Base-by-base conservation (phyloP, 2,113 vertebrate species). In the Aptenodytes forsteri region DNA sequence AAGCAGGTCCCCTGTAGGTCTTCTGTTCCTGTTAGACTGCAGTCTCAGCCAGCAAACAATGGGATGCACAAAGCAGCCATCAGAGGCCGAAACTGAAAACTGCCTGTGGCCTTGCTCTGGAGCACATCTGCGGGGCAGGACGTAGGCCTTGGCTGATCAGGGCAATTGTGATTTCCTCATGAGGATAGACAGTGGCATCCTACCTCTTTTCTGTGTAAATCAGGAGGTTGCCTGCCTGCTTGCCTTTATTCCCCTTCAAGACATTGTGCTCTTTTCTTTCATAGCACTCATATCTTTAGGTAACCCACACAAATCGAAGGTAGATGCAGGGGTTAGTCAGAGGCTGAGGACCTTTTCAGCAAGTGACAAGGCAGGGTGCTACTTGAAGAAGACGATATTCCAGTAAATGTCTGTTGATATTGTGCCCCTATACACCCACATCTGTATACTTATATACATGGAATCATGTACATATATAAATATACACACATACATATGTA, bases 41-140 rank as follows among this genome's bases (percentile, higher is more conserved):
- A 55, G 13, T 15, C 52, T 77, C 30, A 88, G 25, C 7, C 62
- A 54, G 59, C 34, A 44, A 77, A 21, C 8, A 13, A 23, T 7
- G 13, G 19, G 34, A 25, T 49, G 30, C 20, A 29, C 29, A 67
- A 64, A 87, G 50, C 36, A 79, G 42, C 46, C 19, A 14, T 18
- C 12, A 52, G 83, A 61, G 36, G 16, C 23, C 6, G 1, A 59
- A 90, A 50, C 9, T 29, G 42, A 32, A 75, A 67, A n/a, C 4
- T 0, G 3, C 26, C 26, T 0, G 0, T 56, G 21, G 23, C 36
- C 54, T 78, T 82, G 25, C 13, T 65, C 8, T 42, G 36, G 19
- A 78, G 32, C 7, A 9, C 12, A 30, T 44, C 22, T 66, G 10
- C 0, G 2, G 17, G 11, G 34, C 82, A 85, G 36, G 25, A 30